Conservation (phyloP, 1,140 invertebrate genomes). For the Linepithema humile region DNA sequence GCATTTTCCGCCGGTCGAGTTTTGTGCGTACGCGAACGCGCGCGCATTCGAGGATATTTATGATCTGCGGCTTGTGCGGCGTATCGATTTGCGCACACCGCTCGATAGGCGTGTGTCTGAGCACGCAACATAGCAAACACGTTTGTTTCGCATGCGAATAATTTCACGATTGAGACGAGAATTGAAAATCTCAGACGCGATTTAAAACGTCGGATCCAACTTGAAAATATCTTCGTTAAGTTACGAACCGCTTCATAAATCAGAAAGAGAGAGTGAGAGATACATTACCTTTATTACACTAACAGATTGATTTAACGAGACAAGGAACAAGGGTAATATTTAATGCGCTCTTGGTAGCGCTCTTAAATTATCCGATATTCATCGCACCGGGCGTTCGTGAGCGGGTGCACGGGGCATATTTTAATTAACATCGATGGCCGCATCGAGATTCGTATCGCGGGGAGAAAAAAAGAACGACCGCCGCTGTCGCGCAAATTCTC, state of each 20-base stretch:
- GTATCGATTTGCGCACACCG: slow-evolving; percentile 57
- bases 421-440: slow-evolving; percentile 54
- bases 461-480: not conserved
- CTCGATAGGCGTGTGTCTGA: not conserved
- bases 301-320: slow-evolving; percentile 29
- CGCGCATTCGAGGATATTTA: slow-evolving; percentile 61
- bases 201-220: not conserved
- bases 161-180: not conserved
- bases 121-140: not conserved
- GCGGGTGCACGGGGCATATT: not conserved
- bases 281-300: not conserved
- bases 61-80: slow-evolving; percentile 65
- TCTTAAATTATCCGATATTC: slow-evolving; percentile 47
- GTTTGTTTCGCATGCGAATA: not conserved
- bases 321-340: slow-evolving; percentile 35
- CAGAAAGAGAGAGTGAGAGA: not conserved
- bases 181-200: not conserved
- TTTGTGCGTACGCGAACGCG: slow-evolving; percentile 3
- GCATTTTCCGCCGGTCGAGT: slow-evolving; percentile 56
- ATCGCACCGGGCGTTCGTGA: not conserved
- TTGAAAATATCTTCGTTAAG: not conserved
- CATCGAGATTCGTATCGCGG: slow-evolving; percentile 27
- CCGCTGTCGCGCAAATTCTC: slow-evolving; percentile 27
- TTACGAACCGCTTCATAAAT: not conserved
- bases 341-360: slow-evolving; percentile 32